These are phyloP conservation scores for Lepilemur septentrionalis DNA, from an alignment of 2,797 vertebrate genomes.

Conservation along the genomic window DNA sequence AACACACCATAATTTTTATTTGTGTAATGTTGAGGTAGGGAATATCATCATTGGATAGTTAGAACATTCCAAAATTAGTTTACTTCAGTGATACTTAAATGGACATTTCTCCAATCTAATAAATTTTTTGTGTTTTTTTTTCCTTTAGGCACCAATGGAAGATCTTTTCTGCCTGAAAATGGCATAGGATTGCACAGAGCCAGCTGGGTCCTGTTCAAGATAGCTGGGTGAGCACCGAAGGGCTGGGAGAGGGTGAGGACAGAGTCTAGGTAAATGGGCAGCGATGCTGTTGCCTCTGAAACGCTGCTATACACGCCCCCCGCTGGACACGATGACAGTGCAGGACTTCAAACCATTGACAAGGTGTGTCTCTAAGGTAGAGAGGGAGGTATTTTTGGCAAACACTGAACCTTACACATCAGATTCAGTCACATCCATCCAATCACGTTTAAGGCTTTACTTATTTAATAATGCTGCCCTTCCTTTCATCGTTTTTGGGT, in stretches of 20 bases:
- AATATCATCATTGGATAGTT: neutral
- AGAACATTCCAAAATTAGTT: neutral
- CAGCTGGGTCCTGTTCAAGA: accelerated
- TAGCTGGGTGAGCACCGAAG: neutral
- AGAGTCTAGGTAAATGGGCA: neutral
- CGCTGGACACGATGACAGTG: neutral
- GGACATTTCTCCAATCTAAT: neutral
- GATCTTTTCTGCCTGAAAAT: neutral
- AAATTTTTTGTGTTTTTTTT: neutral
- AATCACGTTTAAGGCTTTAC: accelerated
- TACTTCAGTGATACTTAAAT: neutral
- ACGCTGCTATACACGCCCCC: neutral
- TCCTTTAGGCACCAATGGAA: accelerated
- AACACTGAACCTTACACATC: neutral
- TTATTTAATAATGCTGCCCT: neutral
- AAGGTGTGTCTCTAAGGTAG: neutral
- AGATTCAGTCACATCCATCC: neutral
- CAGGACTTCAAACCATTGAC: neutral
- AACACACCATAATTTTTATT: neutral
- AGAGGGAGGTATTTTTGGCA: neutral
- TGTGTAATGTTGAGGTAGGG: neutral
- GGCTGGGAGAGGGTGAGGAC: accelerated
- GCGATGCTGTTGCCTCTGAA: accelerated
- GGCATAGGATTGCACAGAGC: neutral
- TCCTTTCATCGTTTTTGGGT: neutral